phyloP scores from a whole-genome alignment of 2,113 vertebrate genomes.

The Mormyrus iriodes region DNA sequence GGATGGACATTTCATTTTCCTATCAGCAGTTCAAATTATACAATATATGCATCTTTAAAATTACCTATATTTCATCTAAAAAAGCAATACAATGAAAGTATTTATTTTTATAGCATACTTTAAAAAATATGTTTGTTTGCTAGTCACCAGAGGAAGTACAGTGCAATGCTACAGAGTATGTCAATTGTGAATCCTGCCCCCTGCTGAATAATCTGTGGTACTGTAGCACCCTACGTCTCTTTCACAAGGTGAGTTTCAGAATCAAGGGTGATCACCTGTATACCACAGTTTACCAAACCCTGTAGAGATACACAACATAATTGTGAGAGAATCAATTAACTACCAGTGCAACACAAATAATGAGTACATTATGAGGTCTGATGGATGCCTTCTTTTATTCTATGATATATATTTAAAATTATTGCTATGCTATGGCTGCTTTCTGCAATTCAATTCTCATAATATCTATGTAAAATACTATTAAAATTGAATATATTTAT shows the following conservation, averaged over 20 bases:
- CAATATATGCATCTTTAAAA: neutral
- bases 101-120: neutral
- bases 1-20: neutral
- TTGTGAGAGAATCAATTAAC: neutral
- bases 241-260: constrained; percentile 27
- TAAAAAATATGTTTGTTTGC: neutral
- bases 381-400: constrained; percentile 17
- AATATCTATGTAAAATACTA: neutral
- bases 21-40: neutral
- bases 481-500: neutral
- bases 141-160: constrained; percentile 19
- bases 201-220: constrained; percentile 44
- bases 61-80: neutral
- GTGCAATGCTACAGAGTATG: constrained; percentile 35
- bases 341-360: constrained; percentile 40
- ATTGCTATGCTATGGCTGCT: neutral
- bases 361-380: constrained; percentile 38
- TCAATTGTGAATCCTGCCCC: constrained; percentile 35
- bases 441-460: neutral
- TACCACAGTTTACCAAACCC: constrained; percentile 21
- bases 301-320: constrained; percentile 31
- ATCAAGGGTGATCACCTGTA: constrained; percentile 60
- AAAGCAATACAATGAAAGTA: neutral
- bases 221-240: constrained; percentile 26
- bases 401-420: neutral